Conservation (phyloP, 2,888 invertebrate genomes). For the Pachymerium ferrugineum region DNA sequence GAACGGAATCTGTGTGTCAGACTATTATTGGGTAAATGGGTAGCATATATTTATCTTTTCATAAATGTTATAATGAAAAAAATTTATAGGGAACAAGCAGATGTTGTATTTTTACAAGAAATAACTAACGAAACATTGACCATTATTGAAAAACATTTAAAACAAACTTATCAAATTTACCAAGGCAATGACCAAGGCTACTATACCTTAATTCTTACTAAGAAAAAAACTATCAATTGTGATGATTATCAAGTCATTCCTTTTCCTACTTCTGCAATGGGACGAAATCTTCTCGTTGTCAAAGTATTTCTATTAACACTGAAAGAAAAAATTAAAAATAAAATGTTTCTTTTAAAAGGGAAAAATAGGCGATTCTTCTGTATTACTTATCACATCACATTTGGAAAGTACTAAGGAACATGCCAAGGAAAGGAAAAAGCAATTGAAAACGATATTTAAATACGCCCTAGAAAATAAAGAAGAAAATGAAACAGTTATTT, state of each 20-base stretch:
- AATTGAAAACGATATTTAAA: conserved; percentile 48
- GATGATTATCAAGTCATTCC: conserved; percentile 46
- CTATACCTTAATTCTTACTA: conserved; percentile 48
- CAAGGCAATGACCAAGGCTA: conserved; percentile 46
- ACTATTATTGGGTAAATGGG: conserved; percentile 49
- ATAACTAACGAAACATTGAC: conserved; percentile 50
- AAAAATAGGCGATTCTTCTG: conserved; percentile 44
- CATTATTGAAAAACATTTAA: conserved; percentile 48
- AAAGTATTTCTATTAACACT: too few relatives aligned
- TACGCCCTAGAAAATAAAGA: conserved; percentile 41
- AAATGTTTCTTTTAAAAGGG: conserved; percentile 41
- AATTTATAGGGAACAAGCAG: conserved; percentile 51
- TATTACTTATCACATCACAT: conserved; percentile 55
- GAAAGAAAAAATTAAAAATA: too few relatives aligned
- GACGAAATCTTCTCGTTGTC: conserved; percentile 51
- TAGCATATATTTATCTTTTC: background rate
- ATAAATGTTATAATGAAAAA: background rate
- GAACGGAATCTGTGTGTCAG: conserved; percentile 53
- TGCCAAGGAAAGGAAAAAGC: conserved; percentile 48
- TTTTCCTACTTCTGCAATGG: conserved; percentile 52
- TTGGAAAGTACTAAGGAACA: conserved; percentile 55
- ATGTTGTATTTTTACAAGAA: conserved; percentile 58
- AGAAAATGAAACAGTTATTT: conserved; percentile 48
- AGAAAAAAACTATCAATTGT: background rate
- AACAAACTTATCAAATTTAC: conserved; percentile 48